Percentiles rank a stretch among this genome's conserved stretches.
Evolutionary conservation across 2,113 vertebrate genomes (phyloP).

Genomic region (Petrocephalus zakoni): DNA sequence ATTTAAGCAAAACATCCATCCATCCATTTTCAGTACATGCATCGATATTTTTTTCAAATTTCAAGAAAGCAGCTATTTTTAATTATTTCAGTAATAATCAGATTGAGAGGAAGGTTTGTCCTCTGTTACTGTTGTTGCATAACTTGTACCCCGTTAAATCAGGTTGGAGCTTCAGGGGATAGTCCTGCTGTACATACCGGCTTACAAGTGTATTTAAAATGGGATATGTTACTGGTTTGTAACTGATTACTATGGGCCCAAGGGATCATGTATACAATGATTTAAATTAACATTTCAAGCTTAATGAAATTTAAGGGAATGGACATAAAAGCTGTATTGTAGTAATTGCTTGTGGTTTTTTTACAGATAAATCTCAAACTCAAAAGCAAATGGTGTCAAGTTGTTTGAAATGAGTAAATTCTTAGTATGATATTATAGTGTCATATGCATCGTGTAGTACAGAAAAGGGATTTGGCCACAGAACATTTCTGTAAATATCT

Average conservation of each 20-base stretch:
- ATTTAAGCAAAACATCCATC: neutral
- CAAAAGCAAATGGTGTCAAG: neutral
- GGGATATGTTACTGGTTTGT: neutral
- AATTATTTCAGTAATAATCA: neutral
- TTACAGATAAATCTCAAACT: neutral
- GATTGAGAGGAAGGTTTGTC: neutral
- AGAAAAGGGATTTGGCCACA: neutral
- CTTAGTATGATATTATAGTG: neutral
- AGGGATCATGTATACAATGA: neutral
- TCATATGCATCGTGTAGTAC: neutral
- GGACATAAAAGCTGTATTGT: neutral
- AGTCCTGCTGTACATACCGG: neutral
- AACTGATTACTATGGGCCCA: neutral
- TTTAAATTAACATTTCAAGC: neutral
- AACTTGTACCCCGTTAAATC: neutral
- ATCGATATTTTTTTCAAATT: neutral
- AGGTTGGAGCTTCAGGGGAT: neutral
- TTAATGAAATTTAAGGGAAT: neutral
- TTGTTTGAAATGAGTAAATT: neutral
- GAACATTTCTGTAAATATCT: neutral
- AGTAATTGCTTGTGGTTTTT: neutral
- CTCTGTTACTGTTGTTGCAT: neutral
- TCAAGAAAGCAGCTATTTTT: neutral
- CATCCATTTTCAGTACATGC: neutral
- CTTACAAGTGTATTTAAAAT: neutral